These are phyloP conservation scores for Ptilorrhoa leucosticta DNA, from an alignment of 2,113 vertebrate species.

Conservation along the genomic window DNA sequence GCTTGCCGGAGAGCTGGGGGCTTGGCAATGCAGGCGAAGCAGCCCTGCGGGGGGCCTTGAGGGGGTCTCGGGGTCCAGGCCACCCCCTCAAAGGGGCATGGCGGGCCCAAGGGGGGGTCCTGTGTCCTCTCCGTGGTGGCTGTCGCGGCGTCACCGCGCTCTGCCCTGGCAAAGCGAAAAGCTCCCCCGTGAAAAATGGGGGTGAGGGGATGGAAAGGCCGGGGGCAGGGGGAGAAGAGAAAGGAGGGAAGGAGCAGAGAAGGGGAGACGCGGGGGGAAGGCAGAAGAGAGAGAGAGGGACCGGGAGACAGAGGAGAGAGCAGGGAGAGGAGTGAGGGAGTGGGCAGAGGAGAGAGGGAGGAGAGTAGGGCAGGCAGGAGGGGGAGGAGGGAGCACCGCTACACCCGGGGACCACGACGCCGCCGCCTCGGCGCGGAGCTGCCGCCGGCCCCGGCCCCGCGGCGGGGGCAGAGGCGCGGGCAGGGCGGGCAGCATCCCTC, in stretches of 20 bases:
- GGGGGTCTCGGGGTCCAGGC: slow-evolving; percentile 73
- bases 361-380: slow-evolving; percentile 1
- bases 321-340: not conserved
- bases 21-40: slow-evolving; percentile 75
- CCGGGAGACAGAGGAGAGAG: not conserved
- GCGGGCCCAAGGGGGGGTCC: slow-evolving; percentile 66
- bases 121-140: slow-evolving; percentile 78
- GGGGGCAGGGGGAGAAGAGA: not conserved
- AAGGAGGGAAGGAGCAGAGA: not conserved
- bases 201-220: not conserved
- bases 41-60: slow-evolving; percentile 59
- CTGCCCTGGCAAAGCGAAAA: slow-evolving; percentile 12
- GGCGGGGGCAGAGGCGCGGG: not conserved
- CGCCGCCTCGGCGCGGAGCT: not conserved
- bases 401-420: not conserved
- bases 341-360: not conserved
- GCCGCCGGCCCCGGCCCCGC: not conserved
- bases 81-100: slow-evolving; percentile 71
- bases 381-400: slow-evolving; percentile 13
- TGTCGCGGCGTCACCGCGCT: slow-evolving; percentile 14
- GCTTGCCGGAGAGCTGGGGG: slow-evolving; percentile 62
- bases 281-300: not conserved
- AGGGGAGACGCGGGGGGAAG: not conserved
- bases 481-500: not conserved
- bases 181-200: not conserved